These are phyloP conservation scores for Rattus norvegicus DNA, from an alignment of 2,113 vertebrate genomes.

Conservation along the genomic window DNA sequence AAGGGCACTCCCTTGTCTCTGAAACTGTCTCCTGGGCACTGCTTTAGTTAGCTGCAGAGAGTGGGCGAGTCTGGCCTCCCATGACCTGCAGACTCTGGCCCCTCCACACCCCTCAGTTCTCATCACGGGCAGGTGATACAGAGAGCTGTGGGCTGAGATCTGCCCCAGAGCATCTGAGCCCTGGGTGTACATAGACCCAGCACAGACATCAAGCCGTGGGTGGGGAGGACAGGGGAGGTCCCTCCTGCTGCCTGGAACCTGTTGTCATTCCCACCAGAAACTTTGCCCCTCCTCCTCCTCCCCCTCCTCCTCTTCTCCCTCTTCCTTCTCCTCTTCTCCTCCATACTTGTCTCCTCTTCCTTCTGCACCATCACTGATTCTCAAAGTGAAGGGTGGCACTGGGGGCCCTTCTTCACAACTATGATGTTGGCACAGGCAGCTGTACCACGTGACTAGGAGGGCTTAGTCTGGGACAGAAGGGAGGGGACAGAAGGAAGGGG, in stretches of 20 bases:
- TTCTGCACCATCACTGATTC: not conserved
- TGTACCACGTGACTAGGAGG: not conserved
- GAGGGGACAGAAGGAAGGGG: fast-evolving
- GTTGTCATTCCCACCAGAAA: fast-evolving
- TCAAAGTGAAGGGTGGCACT: not conserved
- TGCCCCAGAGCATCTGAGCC: not conserved
- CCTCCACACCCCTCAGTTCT: not conserved
- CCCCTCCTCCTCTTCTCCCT: too few species aligned
- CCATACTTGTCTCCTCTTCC: fast-evolving
- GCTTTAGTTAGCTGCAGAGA: too few species aligned
- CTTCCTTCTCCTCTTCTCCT: too few species aligned
- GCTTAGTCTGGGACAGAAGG: fast-evolving
- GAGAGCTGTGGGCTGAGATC: not conserved
- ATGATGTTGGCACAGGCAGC: not conserved
- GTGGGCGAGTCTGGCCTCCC: not conserved
- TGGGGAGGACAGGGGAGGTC: not conserved
- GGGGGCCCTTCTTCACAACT: not conserved
- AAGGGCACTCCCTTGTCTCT: too few species aligned
- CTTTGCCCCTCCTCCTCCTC: not conserved
- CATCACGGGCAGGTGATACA: not conserved
- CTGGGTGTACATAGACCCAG: not conserved
- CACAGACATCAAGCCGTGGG: not conserved
- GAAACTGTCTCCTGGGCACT: too few species aligned
- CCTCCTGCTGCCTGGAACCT: not conserved
- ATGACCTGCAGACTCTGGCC: not conserved